phyloP scores from a whole-genome alignment of 2,888 invertebrate genomes.

The Mythimna impura region DNA sequence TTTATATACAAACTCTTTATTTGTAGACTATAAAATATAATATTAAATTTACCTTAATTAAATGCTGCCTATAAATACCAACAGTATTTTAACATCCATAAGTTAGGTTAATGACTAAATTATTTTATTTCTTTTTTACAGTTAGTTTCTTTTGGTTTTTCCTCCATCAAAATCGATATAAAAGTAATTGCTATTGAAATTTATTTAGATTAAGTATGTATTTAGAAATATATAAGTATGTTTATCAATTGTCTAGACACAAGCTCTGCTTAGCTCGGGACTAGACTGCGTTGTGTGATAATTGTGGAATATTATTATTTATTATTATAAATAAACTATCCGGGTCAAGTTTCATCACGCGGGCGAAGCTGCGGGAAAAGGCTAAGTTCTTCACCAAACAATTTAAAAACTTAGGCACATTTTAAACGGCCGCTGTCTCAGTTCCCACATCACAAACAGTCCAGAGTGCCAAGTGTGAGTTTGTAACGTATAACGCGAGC shows the following conservation, averaged over 20 bases:
- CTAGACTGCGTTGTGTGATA: too few relatives aligned
- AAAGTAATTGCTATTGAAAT: background rate
- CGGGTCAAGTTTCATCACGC: background rate
- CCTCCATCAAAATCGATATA: too few relatives aligned
- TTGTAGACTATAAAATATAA: too few relatives aligned
- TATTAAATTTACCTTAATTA: too few relatives aligned
- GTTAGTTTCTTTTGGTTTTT: too few relatives aligned
- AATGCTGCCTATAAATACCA: background rate
- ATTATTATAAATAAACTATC: background rate
- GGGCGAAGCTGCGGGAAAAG: constrained; percentile 45
- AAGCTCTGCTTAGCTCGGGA: too few relatives aligned
- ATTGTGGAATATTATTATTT: too few relatives aligned
- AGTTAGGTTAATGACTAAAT: background rate
- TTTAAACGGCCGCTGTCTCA: constrained; percentile 53
- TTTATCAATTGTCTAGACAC: too few relatives aligned
- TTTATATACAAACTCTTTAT: too few relatives aligned
- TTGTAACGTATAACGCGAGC: background rate
- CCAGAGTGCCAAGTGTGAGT: background rate
- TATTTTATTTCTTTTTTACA: too few relatives aligned
- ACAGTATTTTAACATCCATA: background rate
- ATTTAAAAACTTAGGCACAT: constrained; percentile 41
- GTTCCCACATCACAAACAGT: constrained; percentile 32
- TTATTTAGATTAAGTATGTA: too few relatives aligned
- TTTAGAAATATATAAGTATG: too few relatives aligned
- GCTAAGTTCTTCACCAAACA: constrained; percentile 17